Evolutionary conservation across 1,140 invertebrate species (phyloP), one percentile per base, ranked within the genome.

Genomic region (Drosophila saltans): DNA sequence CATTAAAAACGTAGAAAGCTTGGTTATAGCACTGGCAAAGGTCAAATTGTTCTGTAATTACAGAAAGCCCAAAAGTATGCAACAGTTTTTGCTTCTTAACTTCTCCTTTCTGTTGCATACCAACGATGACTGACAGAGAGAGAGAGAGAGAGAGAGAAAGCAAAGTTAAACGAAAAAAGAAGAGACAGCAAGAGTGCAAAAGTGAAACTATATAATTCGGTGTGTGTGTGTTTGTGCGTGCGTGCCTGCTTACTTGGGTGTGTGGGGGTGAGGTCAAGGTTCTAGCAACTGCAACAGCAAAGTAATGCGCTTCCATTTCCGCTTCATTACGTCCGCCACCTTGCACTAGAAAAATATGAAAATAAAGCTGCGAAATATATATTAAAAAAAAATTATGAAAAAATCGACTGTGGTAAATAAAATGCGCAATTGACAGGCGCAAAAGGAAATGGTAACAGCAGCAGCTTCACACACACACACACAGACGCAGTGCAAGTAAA

Each of bases 301-400:
- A 80, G 77, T 78, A 85, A 84, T 85, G 74, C 78, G 78, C 69
- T 85, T 85, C 81, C 78, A 67, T 68, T 80, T 85, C 70, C 81
- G 81, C 78, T 85, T 78, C 81, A 84, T 84, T 85, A 81, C 70
- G 45, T 73, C 60, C 69, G 62, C 45, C 73, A 66, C 63, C 65
- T 66, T 68, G 48, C 77, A 70, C 63, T 52, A 36, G 66, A 39
- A 61, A 69, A 65, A 66, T 61, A 77, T 9, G 4, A n/a, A 6
- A 21, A 33, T 5, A 63, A 48, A 39, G 33, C 33, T 4, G 6
- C 33, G 1, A 64, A 67, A 24, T 36, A 41, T 59, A 66, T 71
- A 57, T n/a, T 41, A 59, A 64, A 75, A 76, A 60, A 61, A 71
- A 66, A 40, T 36, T 36, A 57, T 39, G 33, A 30, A 69, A 43